Evolutionary conservation across 2,113 vertebrate genomes (phyloP).

Genomic region (Rattus norvegicus): GRCr8 NC_086036.1:18468501-18469000

Average conservation of each 20-base stretch:
- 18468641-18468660: neutral
- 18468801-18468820: fast-evolving
- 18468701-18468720: neutral
- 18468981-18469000: conserved; percentile 39
- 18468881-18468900: neutral
- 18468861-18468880: neutral
- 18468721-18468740: neutral
- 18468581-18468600: neutral
- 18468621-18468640: neutral
- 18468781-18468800: neutral
- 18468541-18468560: neutral
- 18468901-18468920: neutral
- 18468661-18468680: neutral
- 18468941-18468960: neutral
- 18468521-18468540: neutral
- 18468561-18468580: neutral
- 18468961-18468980: neutral
- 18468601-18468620: neutral
- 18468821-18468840: neutral
- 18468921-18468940: neutral
- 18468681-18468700: neutral
- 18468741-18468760: neutral
- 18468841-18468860: neutral
- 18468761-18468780: conserved; percentile 3
- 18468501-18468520: neutral